Evolutionary conservation across 1,140 invertebrate species (phyloP).

Genomic region (Monomorium pharaonis): DNA sequence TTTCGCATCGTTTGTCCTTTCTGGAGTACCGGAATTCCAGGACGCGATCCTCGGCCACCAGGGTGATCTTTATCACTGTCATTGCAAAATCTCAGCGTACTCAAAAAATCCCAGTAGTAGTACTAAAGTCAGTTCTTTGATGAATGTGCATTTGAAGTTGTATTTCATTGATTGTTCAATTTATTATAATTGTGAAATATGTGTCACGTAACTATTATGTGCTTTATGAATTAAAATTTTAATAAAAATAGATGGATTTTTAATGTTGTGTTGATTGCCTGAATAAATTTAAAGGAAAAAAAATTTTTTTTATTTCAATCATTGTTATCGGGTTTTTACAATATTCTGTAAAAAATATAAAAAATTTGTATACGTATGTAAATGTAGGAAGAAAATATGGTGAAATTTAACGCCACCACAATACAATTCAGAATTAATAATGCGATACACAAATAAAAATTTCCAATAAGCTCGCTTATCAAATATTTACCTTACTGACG

Average conservation of each 20-base stretch:
- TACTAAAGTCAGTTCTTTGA: not conserved
- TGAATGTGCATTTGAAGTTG: slow-evolving; percentile 3
- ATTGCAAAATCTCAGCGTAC: not conserved
- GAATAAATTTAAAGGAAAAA: not conserved
- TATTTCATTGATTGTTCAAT: not conserved
- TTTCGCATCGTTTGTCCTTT: slow-evolving; percentile 33
- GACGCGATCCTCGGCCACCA: not conserved
- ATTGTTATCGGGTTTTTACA: not conserved
- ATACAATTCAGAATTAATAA: slow-evolving; percentile 35
- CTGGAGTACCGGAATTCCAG: slow-evolving; percentile 13
- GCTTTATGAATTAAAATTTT: not conserved
- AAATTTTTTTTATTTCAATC: not conserved
- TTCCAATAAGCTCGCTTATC: slow-evolving; percentile 14
- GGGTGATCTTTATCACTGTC: slow-evolving; percentile 32
- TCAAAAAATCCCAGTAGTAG: not conserved
- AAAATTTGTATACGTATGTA: no score
- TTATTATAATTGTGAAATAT: not conserved
- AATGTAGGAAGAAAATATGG: not conserved
- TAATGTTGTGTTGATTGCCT: not conserved
- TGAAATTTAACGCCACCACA: not conserved
- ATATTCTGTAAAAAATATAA: not conserved
- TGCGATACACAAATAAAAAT: slow-evolving; percentile 14
- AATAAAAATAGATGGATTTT: not conserved
- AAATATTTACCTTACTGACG: slow-evolving; percentile 19
- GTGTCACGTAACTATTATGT: not conserved